A percentile compares a stretch with the other conserved stretches of the same genome.
Conservation (phyloP, 2,797 vertebrate genomes). For the Rhinophrynus dorsalis region DNA sequence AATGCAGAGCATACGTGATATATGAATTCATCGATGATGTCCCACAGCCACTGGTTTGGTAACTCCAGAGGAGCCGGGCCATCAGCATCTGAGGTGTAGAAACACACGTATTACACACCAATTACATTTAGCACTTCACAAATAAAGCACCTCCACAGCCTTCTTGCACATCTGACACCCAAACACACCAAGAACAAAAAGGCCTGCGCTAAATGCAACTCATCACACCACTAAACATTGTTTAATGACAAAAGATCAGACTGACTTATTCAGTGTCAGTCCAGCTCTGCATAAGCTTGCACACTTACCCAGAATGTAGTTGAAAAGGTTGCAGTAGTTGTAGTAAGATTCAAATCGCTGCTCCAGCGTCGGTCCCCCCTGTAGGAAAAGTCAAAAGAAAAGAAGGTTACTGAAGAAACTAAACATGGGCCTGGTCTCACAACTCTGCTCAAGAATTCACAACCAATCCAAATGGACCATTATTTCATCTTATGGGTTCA, state of each 20-base stretch:
- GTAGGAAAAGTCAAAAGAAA: constrained; percentile 39
- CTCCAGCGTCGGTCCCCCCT: constrained; percentile 95
- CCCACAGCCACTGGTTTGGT: constrained; percentile 98
- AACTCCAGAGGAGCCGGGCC: constrained; percentile 94
- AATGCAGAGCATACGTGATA: constrained; percentile 81
- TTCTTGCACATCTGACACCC: too few species aligned
- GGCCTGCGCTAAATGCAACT: too few species aligned
- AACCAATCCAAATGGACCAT: too few species aligned
- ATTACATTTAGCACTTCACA: neutral
- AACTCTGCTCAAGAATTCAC: too few species aligned
- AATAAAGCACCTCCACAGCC: too few species aligned
- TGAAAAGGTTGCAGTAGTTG: constrained; percentile 99
- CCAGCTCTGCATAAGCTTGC: too few species aligned
- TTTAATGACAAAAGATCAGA: too few species aligned
- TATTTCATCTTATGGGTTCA: neutral
- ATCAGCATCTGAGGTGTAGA: constrained; percentile 86
- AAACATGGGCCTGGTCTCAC: too few species aligned
- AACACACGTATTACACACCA: neutral
- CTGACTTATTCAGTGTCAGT: too few species aligned
- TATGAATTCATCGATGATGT: constrained; percentile 98
- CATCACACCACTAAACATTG: too few species aligned
- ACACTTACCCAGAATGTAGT: constrained; percentile 97
- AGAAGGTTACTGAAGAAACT: neutral
- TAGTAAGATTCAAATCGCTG: constrained; percentile 98
- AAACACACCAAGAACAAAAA: neutral